Evolutionary conservation across 2,888 invertebrate species (phyloP), one percentile per base, ranked within the genome.

Genomic region (Rhamnusium bicolor): DNA sequence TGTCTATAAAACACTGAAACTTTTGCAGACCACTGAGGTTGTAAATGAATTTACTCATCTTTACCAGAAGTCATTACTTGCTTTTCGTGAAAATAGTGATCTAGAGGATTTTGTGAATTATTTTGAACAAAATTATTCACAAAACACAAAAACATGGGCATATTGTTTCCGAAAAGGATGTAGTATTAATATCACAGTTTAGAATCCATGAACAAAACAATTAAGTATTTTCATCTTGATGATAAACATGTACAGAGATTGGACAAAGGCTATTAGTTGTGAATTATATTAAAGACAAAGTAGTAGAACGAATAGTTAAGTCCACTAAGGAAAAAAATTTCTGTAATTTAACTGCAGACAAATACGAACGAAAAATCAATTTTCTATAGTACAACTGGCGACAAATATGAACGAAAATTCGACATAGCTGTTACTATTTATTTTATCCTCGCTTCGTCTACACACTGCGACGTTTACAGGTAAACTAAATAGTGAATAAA

Each of bases 141-240:
- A 46, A 46, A 46, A 46, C 46, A 46, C 46, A 46, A 46, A 10
- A 46, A 32, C 32, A 32, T n/a, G n/a, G n/a, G n/a, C n/a, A n/a
- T n/a, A n/a, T n/a, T n/a, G n/a, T n/a, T n/a, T n/a, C n/a, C 14
- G 24, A 21, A 54, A 54, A 54, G 19, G 12, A 24, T 19, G 18
- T 12, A 21, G 21, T 54, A 54, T 54, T 6, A 54, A 54, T 24
- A 54, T 21, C 14, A 54, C 14, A 12, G 24, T 12, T n/a, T 54
- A 24, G 54, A 54, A n/a, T 54, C 54, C 21, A 54, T 54, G 54
- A 19, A 54, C 54, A 54, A 54, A 54, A 54, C 54, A 8, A 54
- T 54, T 5, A 54, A 54, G 21, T 54, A 54, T n/a, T 54, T 54
- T 54, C 24, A 54, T 54, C 12, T 54, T 12, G n/a, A 54, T 21